phyloP scores from a whole-genome alignment of 1,140 invertebrate species.

The Drosophila albomicans region DNA sequence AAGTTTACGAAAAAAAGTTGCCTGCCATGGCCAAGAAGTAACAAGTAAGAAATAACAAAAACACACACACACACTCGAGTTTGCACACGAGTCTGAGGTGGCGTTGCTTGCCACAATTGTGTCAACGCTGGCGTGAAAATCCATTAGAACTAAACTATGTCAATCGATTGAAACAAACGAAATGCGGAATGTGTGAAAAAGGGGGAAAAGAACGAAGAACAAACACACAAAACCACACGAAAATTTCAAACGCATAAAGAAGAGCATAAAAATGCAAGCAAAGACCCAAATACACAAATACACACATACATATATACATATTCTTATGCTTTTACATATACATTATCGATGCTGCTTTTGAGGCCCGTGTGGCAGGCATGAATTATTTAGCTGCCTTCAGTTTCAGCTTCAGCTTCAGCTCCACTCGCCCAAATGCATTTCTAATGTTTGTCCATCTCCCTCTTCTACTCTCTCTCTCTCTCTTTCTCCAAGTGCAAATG shows the following conservation, averaged over 20 bases:
- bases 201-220: conserved; percentile 16
- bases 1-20: conserved; percentile 60
- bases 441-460: conserved; percentile 48
- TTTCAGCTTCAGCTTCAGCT: conserved; percentile 9
- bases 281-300: not conserved
- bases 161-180: conserved; percentile 77
- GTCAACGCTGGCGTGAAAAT: conserved; percentile 78
- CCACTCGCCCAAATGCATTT: conserved; percentile 71
- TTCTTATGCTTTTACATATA: conserved; percentile 37
- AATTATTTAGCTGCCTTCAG: conserved; percentile 67
- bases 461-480: not conserved
- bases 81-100: conserved; percentile 22
- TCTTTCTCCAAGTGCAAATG: conserved; percentile 59
- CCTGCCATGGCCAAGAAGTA: not conserved
- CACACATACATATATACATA: conserved; percentile 31
- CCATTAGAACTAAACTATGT: conserved; percentile 81
- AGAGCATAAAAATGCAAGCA: conserved; percentile 29
- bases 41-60: conserved; percentile 24
- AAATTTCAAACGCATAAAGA: conserved; percentile 39
- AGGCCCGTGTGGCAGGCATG: conserved; percentile 51
- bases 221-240: conserved; percentile 12
- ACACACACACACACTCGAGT: conserved; percentile 34
- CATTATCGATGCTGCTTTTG: conserved; percentile 18
- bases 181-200: conserved; percentile 48
- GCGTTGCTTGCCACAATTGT: conserved; percentile 59